phyloP scores from a whole-genome alignment of 2,888 invertebrate genomes.

The Polydesmus complanatus region DNA sequence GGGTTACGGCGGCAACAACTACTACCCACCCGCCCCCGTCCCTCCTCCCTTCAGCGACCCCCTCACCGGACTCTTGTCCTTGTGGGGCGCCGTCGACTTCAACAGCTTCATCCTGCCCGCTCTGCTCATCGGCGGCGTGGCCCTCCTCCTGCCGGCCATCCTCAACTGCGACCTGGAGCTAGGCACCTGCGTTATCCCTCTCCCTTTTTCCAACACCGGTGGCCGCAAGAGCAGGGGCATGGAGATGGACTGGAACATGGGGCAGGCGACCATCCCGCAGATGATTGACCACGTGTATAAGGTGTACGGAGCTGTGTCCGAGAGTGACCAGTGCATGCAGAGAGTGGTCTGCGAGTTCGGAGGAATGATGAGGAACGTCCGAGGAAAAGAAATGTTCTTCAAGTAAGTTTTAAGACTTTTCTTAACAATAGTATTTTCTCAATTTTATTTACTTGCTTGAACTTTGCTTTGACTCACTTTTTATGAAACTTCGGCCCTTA shows the following conservation, averaged over 20 bases:
- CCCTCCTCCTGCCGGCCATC: slow-evolving; percentile 18
- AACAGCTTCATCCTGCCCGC: slow-evolving; percentile 18
- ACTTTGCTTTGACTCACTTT: not conserved
- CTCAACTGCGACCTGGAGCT: slow-evolving; percentile 18
- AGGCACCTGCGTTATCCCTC: slow-evolving; percentile 18
- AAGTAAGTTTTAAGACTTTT: slow-evolving; percentile 18
- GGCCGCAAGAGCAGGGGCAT: slow-evolving; percentile 9
- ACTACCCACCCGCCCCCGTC: slow-evolving; percentile 3
- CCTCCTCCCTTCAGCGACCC: slow-evolving; percentile 5
- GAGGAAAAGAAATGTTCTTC: slow-evolving; percentile 19
- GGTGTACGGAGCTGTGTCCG: slow-evolving; percentile 20
- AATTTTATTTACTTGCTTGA: not conserved
- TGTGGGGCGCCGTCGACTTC: slow-evolving; percentile 17
- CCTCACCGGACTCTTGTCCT: slow-evolving; percentile 11
- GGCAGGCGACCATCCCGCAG: slow-evolving; percentile 17
- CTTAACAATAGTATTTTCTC: not conserved
- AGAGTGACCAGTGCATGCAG: slow-evolving; percentile 21
- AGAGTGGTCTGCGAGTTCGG: slow-evolving; percentile 22
- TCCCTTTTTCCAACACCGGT: slow-evolving; percentile 7
- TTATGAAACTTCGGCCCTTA: not conserved
- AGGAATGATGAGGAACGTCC: slow-evolving; percentile 17
- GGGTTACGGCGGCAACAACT: slow-evolving; percentile 5
- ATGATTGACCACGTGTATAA: slow-evolving; percentile 18
- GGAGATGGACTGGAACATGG: slow-evolving; percentile 10
- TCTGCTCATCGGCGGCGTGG: slow-evolving; percentile 18